Base-by-base conservation (phyloP, 2,113 vertebrate species). In the Chelonoidis abingdonii region DNA sequence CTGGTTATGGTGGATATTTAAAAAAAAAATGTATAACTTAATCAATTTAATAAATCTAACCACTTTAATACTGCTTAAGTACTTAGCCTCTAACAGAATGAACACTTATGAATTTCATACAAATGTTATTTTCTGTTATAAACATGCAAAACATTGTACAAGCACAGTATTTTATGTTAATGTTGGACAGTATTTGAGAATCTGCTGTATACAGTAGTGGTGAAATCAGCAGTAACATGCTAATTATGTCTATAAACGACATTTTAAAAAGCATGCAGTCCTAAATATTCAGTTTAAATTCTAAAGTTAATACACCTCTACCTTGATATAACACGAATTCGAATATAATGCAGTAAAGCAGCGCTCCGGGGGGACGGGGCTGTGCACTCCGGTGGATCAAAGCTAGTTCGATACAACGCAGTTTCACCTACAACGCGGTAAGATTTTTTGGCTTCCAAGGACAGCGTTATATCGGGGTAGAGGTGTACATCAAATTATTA, bases 51-150 rank as follows among this genome's bases (percentile, higher is more conserved):
- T 5, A 31, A 41, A 84, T 69, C 38, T 94, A 53, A 95, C 97
- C 97, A 97, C 96, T 97, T 98, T 84, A 97, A 97, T 95, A 97
- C 94, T 97, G 95, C 89, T 93, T 3, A 8, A 93, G 92, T 44
- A 78, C 52, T 81, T 95, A 81, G 47, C 22, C 87, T 44, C 62
- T 79, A 56, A 82, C 5, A 65, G 83, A 53, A 88, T 47, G 87
- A 49, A 69, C 6, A 87, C 79, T 86, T 89, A 65, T 57, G 24
- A 80, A 62, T 84, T 90, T 80, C 53, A 86, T 76, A 80, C 50
- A 81, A 62, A 21, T 78, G 52, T 21, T 6, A 1, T 80, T 95
- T 72, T 80, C 54, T 83, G 29, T 29, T 57, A 88, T 80, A 93
- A 62, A 75, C 98, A 97, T 98, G 97, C 97, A 97, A 92, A 96